A percentile compares a stretch with the other conserved stretches of the same genome.
These are phyloP conservation scores for Aspidiotus rigidus DNA, from an alignment of 2,888 invertebrate genomes.

Conservation along the genomic window DNA sequence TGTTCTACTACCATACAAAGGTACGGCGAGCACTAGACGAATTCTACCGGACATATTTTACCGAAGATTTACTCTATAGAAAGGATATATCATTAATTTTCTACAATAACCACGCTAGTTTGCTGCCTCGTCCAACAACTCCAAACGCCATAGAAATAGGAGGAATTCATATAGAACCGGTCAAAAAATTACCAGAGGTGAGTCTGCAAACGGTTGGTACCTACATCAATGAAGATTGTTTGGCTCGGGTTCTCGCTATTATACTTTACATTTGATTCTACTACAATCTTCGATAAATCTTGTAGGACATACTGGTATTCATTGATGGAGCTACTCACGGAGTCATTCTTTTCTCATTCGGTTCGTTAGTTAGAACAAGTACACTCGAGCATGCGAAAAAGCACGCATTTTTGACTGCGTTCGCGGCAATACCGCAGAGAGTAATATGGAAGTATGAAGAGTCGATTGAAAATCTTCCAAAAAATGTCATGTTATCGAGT, in stretches of 20 bases:
- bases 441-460: constrained; percentile 2
- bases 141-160: constrained; percentile 14
- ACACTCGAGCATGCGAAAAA: neutral
- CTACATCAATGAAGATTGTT: no score
- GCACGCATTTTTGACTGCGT: neutral
- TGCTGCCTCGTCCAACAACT: constrained; percentile 9
- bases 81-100: constrained; percentile 1
- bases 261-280: no score
- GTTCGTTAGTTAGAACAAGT: neutral
- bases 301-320: neutral
- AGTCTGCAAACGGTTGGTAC: no score
- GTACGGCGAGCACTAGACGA: neutral
- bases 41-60: neutral
- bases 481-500: constrained; percentile 1
- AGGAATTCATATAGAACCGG: constrained; percentile 9
- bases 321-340: neutral
- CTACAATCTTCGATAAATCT: neutral
- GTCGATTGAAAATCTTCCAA: constrained; percentile 1
- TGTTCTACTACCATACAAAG: neutral
- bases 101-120: constrained; percentile 10
- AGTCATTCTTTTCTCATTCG: neutral
- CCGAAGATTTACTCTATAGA: neutral
- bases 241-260: no score
- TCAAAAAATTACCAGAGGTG: constrained; percentile 15
- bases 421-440: constrained; percentile 1